A percentile compares a stretch with the other conserved stretches of the same genome.
Evolutionary conservation across 2,113 vertebrate genomes (phyloP).

Genomic region (Lampris megalopsis): DNA sequence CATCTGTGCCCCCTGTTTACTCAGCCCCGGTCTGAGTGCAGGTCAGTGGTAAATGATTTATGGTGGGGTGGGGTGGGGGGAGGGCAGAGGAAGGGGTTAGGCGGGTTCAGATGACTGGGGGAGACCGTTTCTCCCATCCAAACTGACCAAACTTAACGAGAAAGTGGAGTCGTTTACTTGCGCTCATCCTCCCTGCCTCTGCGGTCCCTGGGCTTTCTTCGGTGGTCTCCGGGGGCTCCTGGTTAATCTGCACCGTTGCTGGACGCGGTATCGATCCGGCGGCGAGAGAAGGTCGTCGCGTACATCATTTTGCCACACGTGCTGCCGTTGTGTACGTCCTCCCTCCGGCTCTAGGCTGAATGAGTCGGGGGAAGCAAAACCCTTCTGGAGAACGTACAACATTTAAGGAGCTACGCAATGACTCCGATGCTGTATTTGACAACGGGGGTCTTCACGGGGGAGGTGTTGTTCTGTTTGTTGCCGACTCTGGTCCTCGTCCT

Average conservation of each 20-base stretch:
- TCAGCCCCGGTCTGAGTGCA: slow-evolving; percentile 22
- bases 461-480: slow-evolving; percentile 58
- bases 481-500: slow-evolving; percentile 61
- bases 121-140: too few relatives aligned
- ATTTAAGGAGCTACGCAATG: not conserved
- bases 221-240: too few relatives aligned
- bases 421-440: not conserved
- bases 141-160: too few relatives aligned
- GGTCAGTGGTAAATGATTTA: slow-evolving; percentile 72
- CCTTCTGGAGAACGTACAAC: not conserved
- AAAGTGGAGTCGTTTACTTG: too few relatives aligned
- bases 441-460: slow-evolving; percentile 49
- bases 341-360: not conserved
- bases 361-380: slow-evolving; percentile 20
- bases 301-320: too few relatives aligned
- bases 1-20: slow-evolving; percentile 42
- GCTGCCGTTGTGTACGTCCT: too few relatives aligned
- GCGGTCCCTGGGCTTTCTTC: too few relatives aligned
- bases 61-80: slow-evolving; percentile 2
- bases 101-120: too few relatives aligned
- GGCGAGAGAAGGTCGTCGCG: too few relatives aligned
- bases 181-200: too few relatives aligned
- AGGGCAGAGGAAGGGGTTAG: not conserved
- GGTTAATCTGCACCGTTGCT: too few relatives aligned
- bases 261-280: too few relatives aligned